Conservation (phyloP, 1,140 invertebrate genomes). For the Pseudomyrmex sp. region DNA sequence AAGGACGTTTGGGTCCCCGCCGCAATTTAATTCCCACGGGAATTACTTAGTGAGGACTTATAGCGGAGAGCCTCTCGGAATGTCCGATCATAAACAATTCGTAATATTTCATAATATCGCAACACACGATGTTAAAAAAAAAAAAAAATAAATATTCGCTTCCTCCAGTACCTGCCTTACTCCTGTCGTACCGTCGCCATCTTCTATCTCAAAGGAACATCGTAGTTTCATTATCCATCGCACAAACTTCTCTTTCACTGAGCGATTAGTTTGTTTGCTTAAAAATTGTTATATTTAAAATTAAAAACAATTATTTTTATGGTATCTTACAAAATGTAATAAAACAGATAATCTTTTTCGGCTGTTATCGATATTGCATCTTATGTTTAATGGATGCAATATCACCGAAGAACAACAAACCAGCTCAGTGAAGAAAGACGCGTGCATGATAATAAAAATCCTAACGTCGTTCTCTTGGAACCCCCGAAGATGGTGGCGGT, state of each 20-base stretch:
- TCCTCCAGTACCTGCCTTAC: too few relatives aligned
- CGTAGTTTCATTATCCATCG: too few relatives aligned
- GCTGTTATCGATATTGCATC: slow-evolving; percentile 1
- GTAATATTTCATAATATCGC: not conserved
- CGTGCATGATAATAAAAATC: slow-evolving; percentile 59
- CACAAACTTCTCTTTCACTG: too few relatives aligned
- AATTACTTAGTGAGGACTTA: slow-evolving; percentile 82
- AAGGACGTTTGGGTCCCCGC: slow-evolving; percentile 61
- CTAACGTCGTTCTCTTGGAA: slow-evolving; percentile 49
- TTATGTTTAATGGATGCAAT: slow-evolving; percentile 10
- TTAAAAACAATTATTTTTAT: too few relatives aligned
- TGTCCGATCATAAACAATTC: slow-evolving; percentile 11
- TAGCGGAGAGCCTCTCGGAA: slow-evolving; percentile 66
- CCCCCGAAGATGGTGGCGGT: slow-evolving; percentile 54
- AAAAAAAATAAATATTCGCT: too few relatives aligned
- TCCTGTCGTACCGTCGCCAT: too few relatives aligned
- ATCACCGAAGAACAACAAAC: slow-evolving; percentile 2
- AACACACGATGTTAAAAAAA: too few relatives aligned
- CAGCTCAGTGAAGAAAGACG: slow-evolving; percentile 26
- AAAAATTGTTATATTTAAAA: too few relatives aligned
- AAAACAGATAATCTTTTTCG: too few relatives aligned
- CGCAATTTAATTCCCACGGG: slow-evolving; percentile 81
- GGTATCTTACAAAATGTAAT: too few relatives aligned
- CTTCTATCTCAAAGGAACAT: too few relatives aligned
- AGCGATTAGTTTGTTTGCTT: too few relatives aligned